A percentile compares a stretch with the other conserved stretches of the same genome.
Conservation (phyloP, 35 echinoderm and acorn worm genomes). For the Stichopus chloronotus region DNA sequence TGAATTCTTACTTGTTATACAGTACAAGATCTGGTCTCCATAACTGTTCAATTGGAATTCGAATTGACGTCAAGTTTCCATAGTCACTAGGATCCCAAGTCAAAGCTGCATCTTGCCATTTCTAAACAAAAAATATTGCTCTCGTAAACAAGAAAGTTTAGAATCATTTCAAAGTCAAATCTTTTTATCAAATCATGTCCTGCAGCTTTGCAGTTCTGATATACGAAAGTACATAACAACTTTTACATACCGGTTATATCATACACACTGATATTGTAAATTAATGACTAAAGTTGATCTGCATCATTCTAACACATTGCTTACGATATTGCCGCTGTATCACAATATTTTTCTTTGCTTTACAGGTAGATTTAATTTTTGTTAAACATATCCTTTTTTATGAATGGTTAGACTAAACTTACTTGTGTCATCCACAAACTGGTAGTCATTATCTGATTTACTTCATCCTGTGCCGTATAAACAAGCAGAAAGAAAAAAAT, state of each 20-base stretch:
- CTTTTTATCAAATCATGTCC: too few species aligned
- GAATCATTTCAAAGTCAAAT: too few species aligned
- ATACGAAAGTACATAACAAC: too few species aligned
- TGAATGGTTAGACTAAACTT: not conserved
- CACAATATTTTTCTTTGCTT: too few species aligned
- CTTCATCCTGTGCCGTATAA: conserved; percentile 40
- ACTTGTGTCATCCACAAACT: conserved; percentile 55
- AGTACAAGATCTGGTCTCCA: conserved; percentile 87
- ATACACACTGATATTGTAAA: too few species aligned
- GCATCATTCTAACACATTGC: not conserved
- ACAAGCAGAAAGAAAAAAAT: too few species aligned
- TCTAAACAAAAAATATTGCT: conserved; percentile 31
- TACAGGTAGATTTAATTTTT: not conserved
- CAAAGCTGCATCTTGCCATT: conserved; percentile 78
- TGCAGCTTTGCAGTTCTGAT: too few species aligned
- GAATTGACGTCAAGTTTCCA: conserved; percentile 50
- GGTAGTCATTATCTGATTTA: conserved; percentile 49
- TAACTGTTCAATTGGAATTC: conserved; percentile 66
- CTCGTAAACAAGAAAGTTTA: too few species aligned
- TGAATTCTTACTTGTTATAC: conserved; percentile 85
- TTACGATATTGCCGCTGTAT: not conserved
- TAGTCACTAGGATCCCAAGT: conserved; percentile 84
- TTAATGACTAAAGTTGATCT: not conserved
- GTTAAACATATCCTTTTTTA: not conserved
- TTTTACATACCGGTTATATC: too few species aligned